These are phyloP conservation scores for Rapana venosa DNA, from an alignment of 2,888 invertebrate genomes.

Conservation along the genomic window DNA sequence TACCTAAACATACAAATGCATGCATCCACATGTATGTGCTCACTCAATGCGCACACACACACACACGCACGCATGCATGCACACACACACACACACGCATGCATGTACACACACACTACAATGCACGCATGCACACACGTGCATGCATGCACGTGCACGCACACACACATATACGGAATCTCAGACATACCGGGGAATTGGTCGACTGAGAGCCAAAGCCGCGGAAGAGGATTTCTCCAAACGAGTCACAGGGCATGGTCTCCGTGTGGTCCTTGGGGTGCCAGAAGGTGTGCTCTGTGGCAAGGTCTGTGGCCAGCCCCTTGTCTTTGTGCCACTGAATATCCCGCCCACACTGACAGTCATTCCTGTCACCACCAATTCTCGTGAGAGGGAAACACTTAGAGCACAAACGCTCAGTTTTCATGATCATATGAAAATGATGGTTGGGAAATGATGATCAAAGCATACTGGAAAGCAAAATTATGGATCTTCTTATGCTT, in stretches of 20 bases:
- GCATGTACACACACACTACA: background rate
- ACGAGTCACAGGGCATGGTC: constrained; percentile 61
- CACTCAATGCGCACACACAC: background rate
- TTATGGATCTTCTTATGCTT: background rate
- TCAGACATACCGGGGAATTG: constrained; percentile 67
- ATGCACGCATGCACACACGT: background rate
- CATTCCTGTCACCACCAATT: constrained; percentile 18
- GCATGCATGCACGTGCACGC: background rate
- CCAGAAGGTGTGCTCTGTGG: constrained; percentile 53
- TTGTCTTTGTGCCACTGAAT: constrained; percentile 54
- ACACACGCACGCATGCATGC: too few relatives aligned
- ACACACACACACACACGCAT: background rate
- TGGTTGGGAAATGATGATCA: too few relatives aligned
- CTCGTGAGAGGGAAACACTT: background rate
- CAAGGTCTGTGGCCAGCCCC: constrained; percentile 20
- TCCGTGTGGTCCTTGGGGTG: constrained; percentile 63
- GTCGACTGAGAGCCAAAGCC: constrained; percentile 74
- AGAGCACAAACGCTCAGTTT: too few relatives aligned
- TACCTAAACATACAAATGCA: constrained; percentile 25
- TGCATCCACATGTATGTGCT: background rate
- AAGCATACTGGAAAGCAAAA: background rate
- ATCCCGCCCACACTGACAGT: constrained; percentile 66
- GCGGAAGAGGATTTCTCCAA: constrained; percentile 71
- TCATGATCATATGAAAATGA: too few relatives aligned
- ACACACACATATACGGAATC: background rate